Base-by-base conservation (phyloP, 2,888 invertebrate species). In the Troglohyphantes excavatus region DNA sequence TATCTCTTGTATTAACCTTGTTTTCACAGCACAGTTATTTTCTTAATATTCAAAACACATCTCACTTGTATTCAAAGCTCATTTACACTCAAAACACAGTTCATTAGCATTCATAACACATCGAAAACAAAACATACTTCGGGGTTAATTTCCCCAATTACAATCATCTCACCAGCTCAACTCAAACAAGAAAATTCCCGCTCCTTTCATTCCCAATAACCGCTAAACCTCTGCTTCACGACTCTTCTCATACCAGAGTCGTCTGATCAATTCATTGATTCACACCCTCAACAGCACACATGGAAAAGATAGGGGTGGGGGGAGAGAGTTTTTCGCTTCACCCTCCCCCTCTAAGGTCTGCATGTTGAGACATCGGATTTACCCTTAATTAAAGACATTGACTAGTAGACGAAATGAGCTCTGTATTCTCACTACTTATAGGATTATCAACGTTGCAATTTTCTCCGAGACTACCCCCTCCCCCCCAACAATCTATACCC, bases 371-470 rank as follows among this genome's bases (percentile, higher is more conserved):
- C 83, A 73, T 46, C 43, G 73, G 73, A 73, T 83, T 83, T 65
- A 46, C 21, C 83, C 19, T 83, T 83, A 83, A 83, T 83, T 83
- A 83, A 83, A 83, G 73, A 73, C 70, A 61, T 72, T 59, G 73
- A 61, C 33, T 63, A 33, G 23, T 21, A 43, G 33, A 29, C 72
- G 13, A 72, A 65, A 53, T 23, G 29, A 68, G 82, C 33, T 21
- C 59, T 61, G 61, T 72, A 53, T 68, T 68, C 81, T 26, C 68
- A 70, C 82, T 79, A 83, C 73, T 83, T 83, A 73, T 46, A 27
- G 73, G 83, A 83, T 83, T 83, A 83, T 72, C 83, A 73, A 63
- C 73, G 72, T 43, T n/a, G 83, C 83, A 83, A 83, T 83, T 83
- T 83, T 73, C 73, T 61, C 67, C 33, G 13, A 21, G 46, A 43